A percentile compares a stretch with the other conserved stretches of the same genome.
Conservation (phyloP, 2,797 vertebrate genomes). For the Mustela erminea region DNA sequence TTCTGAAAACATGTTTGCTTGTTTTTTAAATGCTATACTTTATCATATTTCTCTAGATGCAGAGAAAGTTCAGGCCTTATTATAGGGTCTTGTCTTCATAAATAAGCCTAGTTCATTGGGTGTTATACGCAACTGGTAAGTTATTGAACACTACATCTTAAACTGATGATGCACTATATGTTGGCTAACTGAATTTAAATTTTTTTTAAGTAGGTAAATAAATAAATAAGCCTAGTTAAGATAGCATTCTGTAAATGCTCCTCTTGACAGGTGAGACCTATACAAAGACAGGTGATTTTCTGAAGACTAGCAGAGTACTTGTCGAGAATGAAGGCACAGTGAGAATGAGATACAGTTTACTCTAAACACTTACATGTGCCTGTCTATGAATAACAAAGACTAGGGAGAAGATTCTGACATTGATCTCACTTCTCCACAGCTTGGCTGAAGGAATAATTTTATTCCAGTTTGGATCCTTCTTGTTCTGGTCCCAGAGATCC, state of each 20-base stretch:
- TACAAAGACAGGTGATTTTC: neutral
- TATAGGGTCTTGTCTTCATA: neutral
- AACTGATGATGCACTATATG: neutral
- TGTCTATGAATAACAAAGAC: neutral
- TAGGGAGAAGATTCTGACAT: neutral
- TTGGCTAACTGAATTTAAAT: neutral
- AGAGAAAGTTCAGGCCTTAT: neutral
- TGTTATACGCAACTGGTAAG: no score
- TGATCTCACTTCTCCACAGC: neutral
- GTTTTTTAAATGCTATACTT: neutral
- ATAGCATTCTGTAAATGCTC: neutral
- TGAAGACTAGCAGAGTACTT: slow-evolving; percentile 5
- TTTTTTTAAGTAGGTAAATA: neutral
- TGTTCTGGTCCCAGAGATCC: neutral
- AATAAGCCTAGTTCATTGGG: neutral
- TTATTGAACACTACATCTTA: neutral
- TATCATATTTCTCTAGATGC: slow-evolving; percentile 2
- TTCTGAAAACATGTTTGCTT: neutral
- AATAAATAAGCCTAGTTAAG: neutral
- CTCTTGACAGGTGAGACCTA: neutral
- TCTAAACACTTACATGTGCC: neutral
- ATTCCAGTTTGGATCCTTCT: neutral
- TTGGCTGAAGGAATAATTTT: neutral
- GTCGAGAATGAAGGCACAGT: neutral
- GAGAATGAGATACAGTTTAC: neutral